These are phyloP conservation scores for Zelleria hepariella DNA, from an alignment of 2,888 invertebrate species.

Conservation along the genomic window DNA sequence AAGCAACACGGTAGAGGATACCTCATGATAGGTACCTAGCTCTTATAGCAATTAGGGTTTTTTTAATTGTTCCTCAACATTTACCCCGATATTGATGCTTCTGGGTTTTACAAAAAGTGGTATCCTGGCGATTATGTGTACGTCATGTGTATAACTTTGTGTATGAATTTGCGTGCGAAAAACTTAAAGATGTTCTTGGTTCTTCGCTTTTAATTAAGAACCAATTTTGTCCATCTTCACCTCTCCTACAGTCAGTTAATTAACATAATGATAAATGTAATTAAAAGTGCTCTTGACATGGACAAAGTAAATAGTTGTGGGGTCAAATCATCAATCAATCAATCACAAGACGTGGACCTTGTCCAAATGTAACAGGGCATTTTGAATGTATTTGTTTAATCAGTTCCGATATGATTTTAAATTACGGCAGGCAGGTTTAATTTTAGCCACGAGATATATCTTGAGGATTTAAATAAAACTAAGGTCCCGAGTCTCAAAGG, in stretches of 20 bases:
- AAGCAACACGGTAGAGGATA: no score
- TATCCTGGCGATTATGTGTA: no score
- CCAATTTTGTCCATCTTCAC: not conserved
- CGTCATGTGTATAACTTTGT: no score
- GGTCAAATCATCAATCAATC: slow-evolving; percentile 55
- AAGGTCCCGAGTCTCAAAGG: not conserved
- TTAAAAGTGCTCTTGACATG: slow-evolving; percentile 47
- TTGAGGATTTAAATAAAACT: not conserved
- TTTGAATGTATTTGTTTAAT: not conserved
- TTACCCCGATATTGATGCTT: no score
- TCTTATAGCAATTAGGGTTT: no score
- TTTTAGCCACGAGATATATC: not conserved
- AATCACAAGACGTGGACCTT: slow-evolving; percentile 29
- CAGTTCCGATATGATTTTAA: not conserved
- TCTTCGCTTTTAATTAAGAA: not conserved
- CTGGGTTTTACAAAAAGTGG: no score
- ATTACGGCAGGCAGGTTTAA: not conserved
- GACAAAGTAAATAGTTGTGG: slow-evolving; percentile 41
- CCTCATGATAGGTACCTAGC: no score
- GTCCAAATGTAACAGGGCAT: slow-evolving; percentile 16
- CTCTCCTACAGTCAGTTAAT: not conserved
- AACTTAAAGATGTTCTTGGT: not conserved
- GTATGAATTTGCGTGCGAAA: no score
- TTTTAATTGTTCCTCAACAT: no score
- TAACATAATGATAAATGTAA: slow-evolving; percentile 22